Base-by-base conservation (phyloP, 1,140 invertebrate species). In the Cotesia chilonis region DNA sequence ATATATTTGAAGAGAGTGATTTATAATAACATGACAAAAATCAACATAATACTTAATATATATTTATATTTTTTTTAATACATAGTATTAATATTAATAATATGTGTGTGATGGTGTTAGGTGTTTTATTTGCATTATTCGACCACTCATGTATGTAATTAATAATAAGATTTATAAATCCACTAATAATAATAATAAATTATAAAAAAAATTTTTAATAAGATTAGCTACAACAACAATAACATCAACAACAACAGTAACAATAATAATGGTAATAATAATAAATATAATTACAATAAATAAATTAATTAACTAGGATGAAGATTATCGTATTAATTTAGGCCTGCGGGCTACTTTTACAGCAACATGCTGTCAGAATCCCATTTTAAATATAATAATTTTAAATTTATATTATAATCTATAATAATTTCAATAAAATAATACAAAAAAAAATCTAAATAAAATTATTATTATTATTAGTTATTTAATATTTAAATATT, bases 311-410 rank as follows among this genome's bases (percentile, higher is more conserved):
- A 59, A 60, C 70, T 74, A 74, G 51, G 75, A 75, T 75, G 73
- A 77, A 80, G 73, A 80, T 82, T 83, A 84, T 76, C 78, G 74
- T 84, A 83, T 83, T 47, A 9, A 47, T 47, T 84, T 84, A 83
- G 82, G 82, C 82, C 82, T 84, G 82, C 76, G 82, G 82, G 82
- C 82, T 84, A 84, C 82, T 84, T 84, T 82, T 83, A 68, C 79
- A 77, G 77, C 77, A 74, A 79, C 74, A 73, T 73, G 78, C 79
- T 80, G 75, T 79, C 71, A 60, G 37, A 80, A 76, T 81, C 76
- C 77, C 77, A 52, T 66, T 66, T 28, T 28, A 28, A n/a, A 79
- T 78, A 72, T 67, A 64, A 51, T 66, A 65, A 59, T 57, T 67
- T 61, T 65, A 17, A 38, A 65, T 71, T 47, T 66, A 1, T 20